These are phyloP conservation scores for Agelas oroides DNA, from an alignment of 37 sponge, comb jelly and placozoan genomes.

Conservation along the genomic window DNA sequence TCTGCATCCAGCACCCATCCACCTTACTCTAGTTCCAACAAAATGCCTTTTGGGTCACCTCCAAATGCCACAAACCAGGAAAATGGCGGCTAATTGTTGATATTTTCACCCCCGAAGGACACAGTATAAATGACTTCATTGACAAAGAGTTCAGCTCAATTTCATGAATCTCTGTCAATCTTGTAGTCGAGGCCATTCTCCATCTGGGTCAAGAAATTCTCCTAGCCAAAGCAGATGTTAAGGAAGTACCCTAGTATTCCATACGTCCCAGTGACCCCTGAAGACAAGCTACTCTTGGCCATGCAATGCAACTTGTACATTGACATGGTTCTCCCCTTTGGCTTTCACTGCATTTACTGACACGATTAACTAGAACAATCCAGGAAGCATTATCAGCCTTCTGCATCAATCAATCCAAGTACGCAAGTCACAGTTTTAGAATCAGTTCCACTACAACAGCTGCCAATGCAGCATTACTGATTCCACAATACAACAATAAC, in stretches of 20 bases:
- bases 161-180: no score
- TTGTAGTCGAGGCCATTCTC: no score
- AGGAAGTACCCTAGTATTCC: neutral
- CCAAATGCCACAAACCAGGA: no score
- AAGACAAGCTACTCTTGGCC: constrained; percentile 15
- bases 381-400: neutral
- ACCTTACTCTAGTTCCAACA: no score
- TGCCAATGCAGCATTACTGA: neutral
- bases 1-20: no score
- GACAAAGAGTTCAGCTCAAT: no score
- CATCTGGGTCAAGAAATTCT: no score
- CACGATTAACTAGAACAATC: neutral
- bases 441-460: constrained; percentile 33
- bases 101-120: no score
- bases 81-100: no score
- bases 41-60: no score
- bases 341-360: constrained; percentile 38
- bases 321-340: no score
- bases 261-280: constrained; percentile 9
- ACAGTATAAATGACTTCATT: no score
- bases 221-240: constrained; percentile 1
- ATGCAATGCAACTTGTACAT: constrained; percentile 25
- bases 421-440: constrained; percentile 32
- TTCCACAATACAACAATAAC: neutral
- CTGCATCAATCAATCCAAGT: neutral